Evolutionary conservation across 2,113 vertebrate species (phyloP), one percentile per base, ranked within the genome.

Genomic region (Euleptes europaea): DNA sequence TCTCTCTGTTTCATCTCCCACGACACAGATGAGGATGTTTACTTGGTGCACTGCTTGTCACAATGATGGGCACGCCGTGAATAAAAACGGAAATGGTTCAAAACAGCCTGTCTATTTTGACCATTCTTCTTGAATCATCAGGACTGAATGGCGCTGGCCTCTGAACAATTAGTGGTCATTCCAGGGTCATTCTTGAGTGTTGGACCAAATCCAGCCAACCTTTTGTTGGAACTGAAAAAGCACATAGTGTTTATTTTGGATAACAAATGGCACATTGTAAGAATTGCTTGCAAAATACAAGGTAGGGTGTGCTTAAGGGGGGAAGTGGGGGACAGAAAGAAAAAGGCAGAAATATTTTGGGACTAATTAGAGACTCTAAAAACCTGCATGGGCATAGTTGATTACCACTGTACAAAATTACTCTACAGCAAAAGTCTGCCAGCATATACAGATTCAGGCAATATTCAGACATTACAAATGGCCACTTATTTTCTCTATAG

Each of bases 211-310:
- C 38, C 66, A 44, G 26, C 38, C 54, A 38, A 60, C 38, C 49
- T 60, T 80, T 35, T 73, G 23, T 38, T 79, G 57, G 77, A 79
- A 85, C 77, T 49, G 57, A 73, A 85, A 49, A 35, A 49, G 67
- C 69, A 73, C 67, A 72, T 10, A 35, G 69, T 26, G 54, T 72
- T 85, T 85, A 49, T 84, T 76, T 75, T 60, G 72, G 60, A 75
- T 38, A 84, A 84, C 81, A 84, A 78, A 47, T 4, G 19, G 78
- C 42, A 65, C 54, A 85, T 73, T 73, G 77, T 80, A 71, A 60
- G 75, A 19, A 57, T 19, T 35, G 35, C 66, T 85, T 78, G 49
- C 73, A 57, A 60, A 84, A 67, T 17, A 35, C n/a, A 70, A 81
- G 79, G 44, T 81, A 35, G 44, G 65, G 65, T 82, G 7, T 67